Conservation (phyloP, 2,113 vertebrate genomes). For the Pelusios castaneus region DNA sequence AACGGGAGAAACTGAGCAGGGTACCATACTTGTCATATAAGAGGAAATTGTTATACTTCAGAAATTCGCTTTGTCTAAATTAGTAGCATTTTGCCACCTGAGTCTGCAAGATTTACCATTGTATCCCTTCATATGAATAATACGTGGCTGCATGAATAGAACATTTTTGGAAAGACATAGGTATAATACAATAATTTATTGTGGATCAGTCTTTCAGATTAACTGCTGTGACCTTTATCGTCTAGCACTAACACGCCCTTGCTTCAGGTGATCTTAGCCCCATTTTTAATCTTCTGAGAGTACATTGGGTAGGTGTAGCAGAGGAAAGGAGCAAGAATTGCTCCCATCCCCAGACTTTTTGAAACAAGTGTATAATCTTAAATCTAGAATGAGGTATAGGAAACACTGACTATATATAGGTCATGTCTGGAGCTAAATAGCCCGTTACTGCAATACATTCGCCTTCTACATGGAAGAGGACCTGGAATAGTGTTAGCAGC, state of each 20-base stretch:
- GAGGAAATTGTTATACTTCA: not conserved
- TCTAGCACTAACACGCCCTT: not conserved
- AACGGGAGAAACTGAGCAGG: not conserved
- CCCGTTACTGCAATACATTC: not conserved
- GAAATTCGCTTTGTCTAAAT: conserved; percentile 39
- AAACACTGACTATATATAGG: not conserved
- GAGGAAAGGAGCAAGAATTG: not conserved
- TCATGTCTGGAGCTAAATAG: not conserved
- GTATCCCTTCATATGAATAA: conserved; percentile 45
- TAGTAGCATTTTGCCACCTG: conserved; percentile 33
- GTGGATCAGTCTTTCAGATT: not conserved
- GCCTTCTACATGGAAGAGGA: not conserved
- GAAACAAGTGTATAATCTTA: not conserved
- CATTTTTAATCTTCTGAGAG: not conserved
- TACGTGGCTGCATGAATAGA: not conserved
- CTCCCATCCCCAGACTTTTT: not conserved
- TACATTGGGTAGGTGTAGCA: not conserved
- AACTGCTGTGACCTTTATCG: not conserved
- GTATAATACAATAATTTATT: not conserved
- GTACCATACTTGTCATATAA: conserved; percentile 24
- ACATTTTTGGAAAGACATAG: not conserved
- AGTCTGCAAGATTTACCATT: conserved; percentile 52
- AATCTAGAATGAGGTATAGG: not conserved
- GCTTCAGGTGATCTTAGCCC: not conserved
- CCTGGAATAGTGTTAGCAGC: not conserved